Evolutionary conservation across 2,797 vertebrate genomes (phyloP), one percentile per base, ranked within the genome.

Genomic region (Valencia hispanica): DNA sequence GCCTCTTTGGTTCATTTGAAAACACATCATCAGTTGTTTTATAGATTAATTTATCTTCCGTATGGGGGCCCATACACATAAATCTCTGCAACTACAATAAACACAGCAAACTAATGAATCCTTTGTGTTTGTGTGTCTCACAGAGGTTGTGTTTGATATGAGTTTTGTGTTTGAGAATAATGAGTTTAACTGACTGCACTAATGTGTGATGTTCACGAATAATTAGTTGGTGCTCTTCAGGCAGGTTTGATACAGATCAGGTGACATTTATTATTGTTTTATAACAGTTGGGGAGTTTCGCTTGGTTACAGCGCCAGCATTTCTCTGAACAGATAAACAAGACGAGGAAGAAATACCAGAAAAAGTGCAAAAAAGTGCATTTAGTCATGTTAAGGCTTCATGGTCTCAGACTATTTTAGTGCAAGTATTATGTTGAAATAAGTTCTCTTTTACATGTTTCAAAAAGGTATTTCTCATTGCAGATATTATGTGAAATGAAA

Each of bases 171-270:
- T 76, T 12, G 77, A 65, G 83, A 75, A 84, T 79, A 83, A 83
- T 79, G 79, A 79, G 84, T 83, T 65, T 48, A 25, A 83, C 69
- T 86, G 80, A 78, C 73, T 79, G 57, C n/a, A 77, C 68, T 84
- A 89, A 88, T 91, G 84, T 85, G 51, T 69, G 78, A 50, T 59
- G 68, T 82, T 88, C 70, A 80, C 68, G 61, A 55, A 57, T 90
- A 87, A 92, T 91, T 91, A 48, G 27, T 74, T 82, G 80, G 47
- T 65, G 51, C 65, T 87, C 73, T 70, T 86, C 50, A 77, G 39
- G 45, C 10, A 9, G 70, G 20, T 87, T 86, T 75, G 47, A 72
- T 20, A 11, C 15, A n/a, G 70, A 81, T 88, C 48, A 17, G 72
- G 57, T 83, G 66, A 43, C 74, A 83, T 83, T 79, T 86, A n/a